These are phyloP conservation scores for Lymantria monacha DNA, from an alignment of 2,888 invertebrate species.

Conservation along the genomic window DNA sequence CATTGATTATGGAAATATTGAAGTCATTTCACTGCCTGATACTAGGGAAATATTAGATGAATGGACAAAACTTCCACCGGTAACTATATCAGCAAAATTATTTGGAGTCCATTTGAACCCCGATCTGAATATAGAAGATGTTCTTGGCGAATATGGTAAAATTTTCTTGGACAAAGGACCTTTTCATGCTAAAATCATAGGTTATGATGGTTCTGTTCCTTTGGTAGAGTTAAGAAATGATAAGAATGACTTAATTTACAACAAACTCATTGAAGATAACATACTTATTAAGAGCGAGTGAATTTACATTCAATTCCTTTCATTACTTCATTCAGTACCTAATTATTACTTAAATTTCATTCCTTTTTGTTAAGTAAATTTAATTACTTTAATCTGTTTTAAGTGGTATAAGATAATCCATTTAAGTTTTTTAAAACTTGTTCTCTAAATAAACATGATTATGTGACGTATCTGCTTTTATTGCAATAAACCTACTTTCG, in stretches of 20 bases:
- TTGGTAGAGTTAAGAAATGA: constrained; percentile 58
- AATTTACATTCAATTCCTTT: neutral
- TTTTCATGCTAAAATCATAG: constrained; percentile 54
- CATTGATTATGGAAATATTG: constrained; percentile 89
- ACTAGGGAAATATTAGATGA: constrained; percentile 75
- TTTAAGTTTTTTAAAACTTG: neutral
- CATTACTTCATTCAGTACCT: neutral
- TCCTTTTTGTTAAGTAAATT: neutral
- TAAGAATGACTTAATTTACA: constrained; percentile 48
- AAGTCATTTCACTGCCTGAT: constrained; percentile 67
- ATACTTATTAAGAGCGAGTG: constrained; percentile 9
- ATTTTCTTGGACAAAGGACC: constrained; percentile 59
- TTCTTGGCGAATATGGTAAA: constrained; percentile 49
- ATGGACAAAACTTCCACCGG: constrained; percentile 76
- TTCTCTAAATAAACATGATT: neutral
- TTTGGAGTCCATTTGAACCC: constrained; percentile 58
- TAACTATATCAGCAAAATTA: constrained; percentile 74
- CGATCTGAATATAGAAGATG: constrained; percentile 43
- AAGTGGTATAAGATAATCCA: neutral
- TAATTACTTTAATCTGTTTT: neutral
- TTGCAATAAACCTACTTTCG: neutral
- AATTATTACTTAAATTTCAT: neutral
- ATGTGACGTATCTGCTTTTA: neutral
- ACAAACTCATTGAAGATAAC: constrained; percentile 50
- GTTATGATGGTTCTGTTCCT: constrained; percentile 35